Evolutionary conservation across 1,140 invertebrate genomes (phyloP).

Genomic region (Saccostrea glomerata): DNA sequence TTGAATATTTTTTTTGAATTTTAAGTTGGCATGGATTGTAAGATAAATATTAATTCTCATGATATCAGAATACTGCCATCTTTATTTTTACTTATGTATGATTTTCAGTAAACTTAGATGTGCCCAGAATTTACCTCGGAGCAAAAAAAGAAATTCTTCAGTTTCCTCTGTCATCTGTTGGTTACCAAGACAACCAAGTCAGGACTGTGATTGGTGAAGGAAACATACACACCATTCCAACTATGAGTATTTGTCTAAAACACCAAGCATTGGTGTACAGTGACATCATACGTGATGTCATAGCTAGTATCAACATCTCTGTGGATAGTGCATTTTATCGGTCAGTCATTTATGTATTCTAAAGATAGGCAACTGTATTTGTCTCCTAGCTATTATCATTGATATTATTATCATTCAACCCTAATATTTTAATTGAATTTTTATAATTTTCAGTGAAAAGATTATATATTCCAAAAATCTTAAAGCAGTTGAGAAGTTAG

Average conservation of each 20-base stretch:
- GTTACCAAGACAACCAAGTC: conserved; percentile 22
- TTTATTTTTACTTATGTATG: background rate
- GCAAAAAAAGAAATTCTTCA: conserved; percentile 4
- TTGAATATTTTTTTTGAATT: too few relatives aligned
- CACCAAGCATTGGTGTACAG: background rate
- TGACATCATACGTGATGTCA: conserved; percentile 1
- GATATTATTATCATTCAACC: too few relatives aligned
- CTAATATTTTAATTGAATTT: background rate
- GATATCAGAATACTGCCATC: too few relatives aligned
- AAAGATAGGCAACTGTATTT: too few relatives aligned
- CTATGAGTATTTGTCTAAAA: background rate
- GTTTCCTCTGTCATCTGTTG: background rate
- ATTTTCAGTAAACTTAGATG: background rate
- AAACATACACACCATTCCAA: background rate
- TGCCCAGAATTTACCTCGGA: background rate
- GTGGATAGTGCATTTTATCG: background rate
- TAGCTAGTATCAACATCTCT: conserved; percentile 3
- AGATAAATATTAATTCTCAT: too few relatives aligned
- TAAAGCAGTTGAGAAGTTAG: conserved; percentile 1
- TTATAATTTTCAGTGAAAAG: background rate
- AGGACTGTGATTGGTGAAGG: background rate
- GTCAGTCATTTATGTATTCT: background rate
- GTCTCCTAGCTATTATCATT: too few relatives aligned
- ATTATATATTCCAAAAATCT: background rate
- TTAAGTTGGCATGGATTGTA: too few relatives aligned